Conservation (phyloP, 2,888 invertebrate species). For the Thymelicus sylvestris region DNA sequence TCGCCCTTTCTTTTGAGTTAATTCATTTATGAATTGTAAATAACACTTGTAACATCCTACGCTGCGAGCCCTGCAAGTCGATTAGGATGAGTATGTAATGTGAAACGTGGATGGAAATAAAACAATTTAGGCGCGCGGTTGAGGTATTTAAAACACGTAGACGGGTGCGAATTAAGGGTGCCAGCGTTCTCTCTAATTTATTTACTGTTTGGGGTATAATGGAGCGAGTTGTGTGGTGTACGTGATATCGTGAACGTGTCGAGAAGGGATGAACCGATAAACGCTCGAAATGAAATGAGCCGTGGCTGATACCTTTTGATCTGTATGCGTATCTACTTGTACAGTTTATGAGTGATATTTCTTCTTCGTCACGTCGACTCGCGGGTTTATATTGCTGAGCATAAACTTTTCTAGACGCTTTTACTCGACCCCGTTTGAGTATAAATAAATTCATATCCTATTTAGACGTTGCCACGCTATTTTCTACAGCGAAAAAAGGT, state of each 20-base stretch:
- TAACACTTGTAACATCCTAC: constrained; percentile 46
- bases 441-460: constrained; percentile 31
- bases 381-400: constrained; percentile 31
- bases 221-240: constrained; percentile 38
- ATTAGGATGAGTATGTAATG: constrained; percentile 38
- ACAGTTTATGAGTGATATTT: constrained; percentile 31
- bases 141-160: constrained; percentile 42
- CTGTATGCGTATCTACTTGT: constrained; percentile 30
- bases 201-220: constrained; percentile 42
- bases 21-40: constrained; percentile 53
- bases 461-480: constrained; percentile 6
- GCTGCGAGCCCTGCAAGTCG: constrained; percentile 39
- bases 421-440: constrained; percentile 26
- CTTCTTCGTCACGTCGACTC: constrained; percentile 27
- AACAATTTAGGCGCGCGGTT: constrained; percentile 36
- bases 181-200: constrained; percentile 40
- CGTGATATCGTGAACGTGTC: constrained; percentile 37
- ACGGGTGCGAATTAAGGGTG: constrained; percentile 36
- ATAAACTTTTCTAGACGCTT: constrained; percentile 30
- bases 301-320: constrained; percentile 37
- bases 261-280: constrained; percentile 39
- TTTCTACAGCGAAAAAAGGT: constrained; percentile 10
- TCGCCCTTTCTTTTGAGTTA: constrained; percentile 55
- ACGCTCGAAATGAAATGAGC: constrained; percentile 39
- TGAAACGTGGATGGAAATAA: constrained; percentile 33